phyloP scores from a whole-genome alignment of 2,888 invertebrate genomes.

The Mythimna lalbum region DNA sequence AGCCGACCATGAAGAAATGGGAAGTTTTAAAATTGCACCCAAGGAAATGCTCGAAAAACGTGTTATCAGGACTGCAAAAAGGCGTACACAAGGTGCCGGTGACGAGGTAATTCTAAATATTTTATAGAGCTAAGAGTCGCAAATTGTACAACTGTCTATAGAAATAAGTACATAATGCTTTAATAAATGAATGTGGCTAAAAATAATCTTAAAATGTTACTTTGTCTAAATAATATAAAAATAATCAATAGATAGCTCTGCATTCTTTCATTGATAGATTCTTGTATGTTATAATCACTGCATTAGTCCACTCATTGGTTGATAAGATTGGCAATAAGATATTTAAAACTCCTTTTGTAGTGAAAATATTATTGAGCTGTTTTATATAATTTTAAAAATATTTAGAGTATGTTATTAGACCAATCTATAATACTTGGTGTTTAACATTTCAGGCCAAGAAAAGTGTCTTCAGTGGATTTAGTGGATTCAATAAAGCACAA shows the following conservation, averaged over 20 bases:
- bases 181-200: background rate
- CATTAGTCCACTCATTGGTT: background rate
- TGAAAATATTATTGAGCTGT: background rate
- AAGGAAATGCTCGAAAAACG: conserved; percentile 94
- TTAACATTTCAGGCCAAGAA: conserved; percentile 83
- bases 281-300: background rate
- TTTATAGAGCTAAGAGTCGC: background rate
- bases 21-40: conserved; percentile 92
- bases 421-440: conserved; percentile 9
- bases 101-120: conserved; percentile 62
- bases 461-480: conserved; percentile 93
- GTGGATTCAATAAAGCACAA: conserved; percentile 91
- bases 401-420: background rate
- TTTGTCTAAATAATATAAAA: too few relatives aligned
- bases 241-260: background rate
- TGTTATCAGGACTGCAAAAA: conserved; percentile 94
- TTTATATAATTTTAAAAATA: background rate
- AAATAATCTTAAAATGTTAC: background rate
- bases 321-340: background rate
- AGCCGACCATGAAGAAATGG: conserved; percentile 92
- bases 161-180: background rate
- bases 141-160: background rate
- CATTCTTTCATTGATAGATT: background rate
- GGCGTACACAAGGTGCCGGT: conserved; percentile 84
- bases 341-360: conserved; percentile 1